Evolutionary conservation across 2,113 vertebrate species (phyloP).

Genomic region (Psittacus erithacus): DNA sequence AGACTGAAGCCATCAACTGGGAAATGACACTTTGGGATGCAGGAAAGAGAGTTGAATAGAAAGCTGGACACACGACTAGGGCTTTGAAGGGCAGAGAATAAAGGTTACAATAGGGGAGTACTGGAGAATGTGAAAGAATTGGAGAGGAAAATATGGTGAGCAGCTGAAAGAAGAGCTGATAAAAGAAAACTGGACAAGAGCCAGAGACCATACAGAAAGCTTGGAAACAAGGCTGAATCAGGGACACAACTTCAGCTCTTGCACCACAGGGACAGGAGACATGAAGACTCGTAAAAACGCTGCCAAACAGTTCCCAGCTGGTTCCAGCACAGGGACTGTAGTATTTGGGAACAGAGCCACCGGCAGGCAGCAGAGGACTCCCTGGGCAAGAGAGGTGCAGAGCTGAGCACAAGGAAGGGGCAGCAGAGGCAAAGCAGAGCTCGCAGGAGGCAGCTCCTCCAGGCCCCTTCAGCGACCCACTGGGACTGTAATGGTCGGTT

Average conservation of each 20-base stretch:
- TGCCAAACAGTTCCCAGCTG: not conserved
- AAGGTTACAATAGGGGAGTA: not conserved
- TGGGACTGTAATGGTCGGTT: not conserved
- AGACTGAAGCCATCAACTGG: not conserved
- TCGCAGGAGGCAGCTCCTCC: not conserved
- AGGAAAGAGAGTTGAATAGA: not conserved
- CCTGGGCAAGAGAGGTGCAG: not conserved
- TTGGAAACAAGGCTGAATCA: not conserved
- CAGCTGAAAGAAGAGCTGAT: not conserved
- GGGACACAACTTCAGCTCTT: not conserved
- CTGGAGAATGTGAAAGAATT: not conserved
- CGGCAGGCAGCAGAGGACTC: not conserved
- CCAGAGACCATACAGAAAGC: not conserved
- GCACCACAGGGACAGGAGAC: not conserved
- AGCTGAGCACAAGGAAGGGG: not conserved
- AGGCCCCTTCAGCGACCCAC: not conserved
- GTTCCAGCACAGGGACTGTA: not conserved
- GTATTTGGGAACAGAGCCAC: not conserved
- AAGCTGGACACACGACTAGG: not conserved
- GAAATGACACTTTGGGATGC: not conserved
- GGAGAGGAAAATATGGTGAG: not conserved
- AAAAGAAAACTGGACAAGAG: not conserved
- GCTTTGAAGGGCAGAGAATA: not conserved
- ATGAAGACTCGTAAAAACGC: fast-evolving
- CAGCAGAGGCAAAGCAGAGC: not conserved